Evolutionary conservation across 1,140 invertebrate genomes (phyloP).

Genomic region (Megalonaias nervosa): DNA sequence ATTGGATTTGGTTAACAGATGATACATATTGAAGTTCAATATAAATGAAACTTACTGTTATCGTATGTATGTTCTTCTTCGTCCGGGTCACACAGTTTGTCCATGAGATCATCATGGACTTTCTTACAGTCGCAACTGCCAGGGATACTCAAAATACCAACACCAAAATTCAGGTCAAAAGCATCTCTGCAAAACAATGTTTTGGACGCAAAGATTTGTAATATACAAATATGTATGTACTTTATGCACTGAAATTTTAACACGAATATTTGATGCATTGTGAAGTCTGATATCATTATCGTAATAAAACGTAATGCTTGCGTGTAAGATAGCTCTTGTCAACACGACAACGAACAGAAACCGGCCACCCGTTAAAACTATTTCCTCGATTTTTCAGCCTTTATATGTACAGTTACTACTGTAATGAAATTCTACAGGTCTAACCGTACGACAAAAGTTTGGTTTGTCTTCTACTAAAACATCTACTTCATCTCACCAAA

Average conservation of each 20-base stretch:
- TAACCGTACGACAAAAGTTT: too few species aligned
- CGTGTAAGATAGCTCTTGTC: too few species aligned
- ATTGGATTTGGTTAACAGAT: neutral
- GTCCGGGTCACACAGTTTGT: conserved; percentile 35
- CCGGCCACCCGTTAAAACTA: too few species aligned
- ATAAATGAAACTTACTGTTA: neutral
- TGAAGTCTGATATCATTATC: neutral
- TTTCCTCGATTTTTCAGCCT: too few species aligned
- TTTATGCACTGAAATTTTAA: neutral
- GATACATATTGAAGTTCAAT: neutral
- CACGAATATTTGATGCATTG: neutral
- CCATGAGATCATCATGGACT: conserved; percentile 60
- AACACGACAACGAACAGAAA: too few species aligned
- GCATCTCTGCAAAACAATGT: conserved; percentile 80
- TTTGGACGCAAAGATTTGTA: neutral
- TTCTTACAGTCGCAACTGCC: conserved; percentile 86
- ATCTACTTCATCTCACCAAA: too few species aligned
- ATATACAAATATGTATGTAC: neutral
- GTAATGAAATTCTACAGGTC: too few species aligned
- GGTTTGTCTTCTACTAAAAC: too few species aligned
- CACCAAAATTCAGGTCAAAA: conserved; percentile 91
- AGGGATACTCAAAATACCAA: conserved; percentile 87
- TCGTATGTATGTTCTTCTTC: conserved; percentile 16
- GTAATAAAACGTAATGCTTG: neutral
- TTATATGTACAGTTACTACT: too few species aligned